Evolutionary conservation across 2,888 invertebrate species (phyloP).

Genomic region (Dichetophora obliterata): DNA sequence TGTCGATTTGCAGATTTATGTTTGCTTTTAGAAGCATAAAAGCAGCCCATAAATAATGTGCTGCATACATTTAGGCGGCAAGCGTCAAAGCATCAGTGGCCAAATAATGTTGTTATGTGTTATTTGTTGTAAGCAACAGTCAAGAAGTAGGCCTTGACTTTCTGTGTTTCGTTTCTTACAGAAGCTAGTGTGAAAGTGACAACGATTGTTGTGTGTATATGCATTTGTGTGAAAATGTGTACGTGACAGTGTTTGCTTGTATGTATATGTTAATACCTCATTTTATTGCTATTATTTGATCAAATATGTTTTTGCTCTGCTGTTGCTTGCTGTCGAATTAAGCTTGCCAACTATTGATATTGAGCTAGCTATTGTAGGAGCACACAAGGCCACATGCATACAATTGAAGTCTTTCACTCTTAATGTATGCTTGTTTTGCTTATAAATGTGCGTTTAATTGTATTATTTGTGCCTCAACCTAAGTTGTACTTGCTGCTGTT

Average conservation of each 20-base stretch:
- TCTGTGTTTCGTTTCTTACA: too few species aligned
- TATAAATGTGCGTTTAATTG: conserved; percentile 14
- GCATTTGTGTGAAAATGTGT: not conserved
- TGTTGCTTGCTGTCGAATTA: conserved; percentile 12
- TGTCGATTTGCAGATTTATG: conserved; percentile 36
- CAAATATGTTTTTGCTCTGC: conserved; percentile 39
- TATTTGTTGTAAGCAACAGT: not conserved
- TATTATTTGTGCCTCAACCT: conserved; percentile 9
- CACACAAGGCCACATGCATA: not conserved
- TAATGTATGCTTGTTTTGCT: not conserved
- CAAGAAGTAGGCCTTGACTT: too few species aligned
- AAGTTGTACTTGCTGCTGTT: not conserved
- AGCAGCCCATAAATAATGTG: conserved; percentile 31
- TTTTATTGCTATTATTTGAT: conserved; percentile 31
- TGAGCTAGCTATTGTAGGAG: not conserved
- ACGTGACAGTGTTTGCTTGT: too few species aligned
- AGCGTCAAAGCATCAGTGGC: not conserved
- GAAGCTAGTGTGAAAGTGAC: too few species aligned
- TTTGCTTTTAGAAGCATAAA: conserved; percentile 32
- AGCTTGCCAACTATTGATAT: not conserved
- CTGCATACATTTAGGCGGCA: conserved; percentile 7
- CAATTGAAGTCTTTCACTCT: not conserved
- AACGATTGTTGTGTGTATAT: too few species aligned
- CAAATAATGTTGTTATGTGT: not conserved
- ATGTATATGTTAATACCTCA: conserved; percentile 23